These are phyloP conservation scores for Riparia riparia DNA, from an alignment of 2,113 vertebrate genomes.

Conservation along the genomic window DNA sequence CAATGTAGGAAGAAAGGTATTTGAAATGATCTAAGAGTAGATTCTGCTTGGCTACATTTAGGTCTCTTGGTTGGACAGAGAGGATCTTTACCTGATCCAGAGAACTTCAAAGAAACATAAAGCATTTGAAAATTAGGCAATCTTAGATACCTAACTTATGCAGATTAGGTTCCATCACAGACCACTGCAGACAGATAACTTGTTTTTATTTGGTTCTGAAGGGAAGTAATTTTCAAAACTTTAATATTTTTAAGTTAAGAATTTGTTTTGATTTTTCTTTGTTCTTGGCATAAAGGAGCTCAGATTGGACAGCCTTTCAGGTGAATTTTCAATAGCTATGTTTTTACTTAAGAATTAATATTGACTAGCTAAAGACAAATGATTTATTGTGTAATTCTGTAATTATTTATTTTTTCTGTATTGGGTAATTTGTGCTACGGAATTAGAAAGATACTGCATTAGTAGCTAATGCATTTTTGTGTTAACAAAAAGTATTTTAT, in stretches of 20 bases:
- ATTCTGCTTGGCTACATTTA: neutral
- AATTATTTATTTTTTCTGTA: neutral
- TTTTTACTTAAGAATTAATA: neutral
- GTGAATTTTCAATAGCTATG: neutral
- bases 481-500: neutral
- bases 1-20: neutral
- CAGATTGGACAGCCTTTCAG: neutral
- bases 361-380: neutral
- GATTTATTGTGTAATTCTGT: conserved; percentile 12
- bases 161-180: neutral
- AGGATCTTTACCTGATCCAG: neutral
- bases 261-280: neutral
- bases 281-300: neutral
- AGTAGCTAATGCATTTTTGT: neutral
- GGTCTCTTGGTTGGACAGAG: neutral
- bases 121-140: neutral
- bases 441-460: neutral
- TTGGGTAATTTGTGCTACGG: neutral
- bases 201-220: neutral
- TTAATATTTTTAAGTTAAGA: neutral
- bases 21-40: neutral
- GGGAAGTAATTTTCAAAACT: neutral
- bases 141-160: neutral
- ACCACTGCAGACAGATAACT: neutral
- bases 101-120: neutral